Conservation (phyloP, 2,113 vertebrate genomes). For the Vicugna pacos region DNA sequence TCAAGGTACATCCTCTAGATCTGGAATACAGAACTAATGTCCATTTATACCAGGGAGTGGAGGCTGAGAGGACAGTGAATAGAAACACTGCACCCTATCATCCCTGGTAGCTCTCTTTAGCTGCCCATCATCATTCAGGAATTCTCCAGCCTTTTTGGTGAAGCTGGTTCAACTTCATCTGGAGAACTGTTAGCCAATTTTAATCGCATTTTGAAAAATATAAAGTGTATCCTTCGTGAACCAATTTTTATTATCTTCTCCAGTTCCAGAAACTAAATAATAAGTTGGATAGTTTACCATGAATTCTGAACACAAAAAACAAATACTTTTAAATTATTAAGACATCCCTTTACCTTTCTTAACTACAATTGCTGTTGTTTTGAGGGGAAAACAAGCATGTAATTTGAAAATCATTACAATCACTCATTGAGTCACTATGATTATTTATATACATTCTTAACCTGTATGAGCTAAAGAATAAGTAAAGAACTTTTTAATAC, state of each 20-base stretch:
- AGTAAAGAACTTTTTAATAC: slow-evolving; percentile 50
- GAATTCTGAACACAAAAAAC: slow-evolving; percentile 57
- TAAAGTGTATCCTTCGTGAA: background rate
- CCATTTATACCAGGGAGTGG: background rate
- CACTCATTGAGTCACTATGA: background rate
- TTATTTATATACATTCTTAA: slow-evolving; percentile 40
- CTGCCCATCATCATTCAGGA: background rate
- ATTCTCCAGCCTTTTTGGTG: slow-evolving; percentile 12
- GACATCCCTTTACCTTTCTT: slow-evolving; percentile 37
- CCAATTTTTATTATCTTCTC: slow-evolving; percentile 60
- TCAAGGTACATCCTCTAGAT: background rate
- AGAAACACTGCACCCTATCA: background rate
- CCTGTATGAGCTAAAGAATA: background rate
- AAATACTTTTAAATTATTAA: slow-evolving; percentile 6
- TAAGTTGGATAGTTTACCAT: slow-evolving; percentile 30
- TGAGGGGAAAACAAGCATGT: background rate
- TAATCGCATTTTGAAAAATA: slow-evolving; percentile 52
- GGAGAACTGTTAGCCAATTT: slow-evolving; percentile 50
- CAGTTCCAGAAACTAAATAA: slow-evolving; percentile 72
- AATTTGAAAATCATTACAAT: slow-evolving; percentile 44
- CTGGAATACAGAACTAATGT: background rate
- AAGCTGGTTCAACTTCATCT: background rate
- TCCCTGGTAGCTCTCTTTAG: background rate
- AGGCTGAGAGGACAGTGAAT: background rate
- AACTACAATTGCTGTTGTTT: slow-evolving; percentile 52